Evolutionary conservation across 1,140 invertebrate species (phyloP).

Genomic region (Caenorhabditis latens): DNA sequence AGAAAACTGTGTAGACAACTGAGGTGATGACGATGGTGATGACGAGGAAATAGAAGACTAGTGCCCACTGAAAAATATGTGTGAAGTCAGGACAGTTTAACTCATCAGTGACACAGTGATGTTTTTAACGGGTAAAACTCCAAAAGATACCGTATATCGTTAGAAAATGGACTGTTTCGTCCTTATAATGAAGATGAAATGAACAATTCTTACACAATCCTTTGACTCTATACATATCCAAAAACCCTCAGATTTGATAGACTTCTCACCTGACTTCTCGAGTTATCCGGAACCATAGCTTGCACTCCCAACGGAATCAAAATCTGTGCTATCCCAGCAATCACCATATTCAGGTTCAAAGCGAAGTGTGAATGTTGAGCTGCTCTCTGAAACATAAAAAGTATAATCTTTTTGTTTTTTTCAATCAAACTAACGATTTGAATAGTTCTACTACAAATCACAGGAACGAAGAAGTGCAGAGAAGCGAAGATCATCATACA

Average conservation of each 20-base stretch:
- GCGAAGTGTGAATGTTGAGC: conserved; percentile 60
- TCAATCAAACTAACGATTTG: conserved; percentile 58
- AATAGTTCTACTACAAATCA: conserved; percentile 58
- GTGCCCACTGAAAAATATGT: conserved; percentile 62
- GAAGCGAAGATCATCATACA: conserved; percentile 58
- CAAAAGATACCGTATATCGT: too few relatives aligned
- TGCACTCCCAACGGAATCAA: conserved; percentile 57
- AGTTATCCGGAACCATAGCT: conserved; percentile 55
- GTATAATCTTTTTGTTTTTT: too few relatives aligned
- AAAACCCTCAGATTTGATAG: too few relatives aligned
- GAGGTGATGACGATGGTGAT: conserved; percentile 54
- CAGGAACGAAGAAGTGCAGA: conserved; percentile 60
- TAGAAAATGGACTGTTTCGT: too few relatives aligned
- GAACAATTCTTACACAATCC: too few relatives aligned
- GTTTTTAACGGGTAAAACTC: too few relatives aligned
- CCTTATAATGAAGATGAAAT: too few relatives aligned
- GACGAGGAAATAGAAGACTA: conserved; percentile 60
- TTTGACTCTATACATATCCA: too few relatives aligned
- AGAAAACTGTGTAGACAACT: conserved; percentile 46
- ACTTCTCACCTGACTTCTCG: conserved; percentile 47
- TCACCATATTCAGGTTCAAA: conserved; percentile 57
- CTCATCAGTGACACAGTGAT: too few relatives aligned
- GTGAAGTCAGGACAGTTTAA: neutral
- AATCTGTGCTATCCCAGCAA: conserved; percentile 60
- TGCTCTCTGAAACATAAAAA: conserved; percentile 35